A percentile compares a stretch with the other conserved stretches of the same genome.
Conservation (phyloP, 2,888 invertebrate species). For the Pollenia labialis region DNA sequence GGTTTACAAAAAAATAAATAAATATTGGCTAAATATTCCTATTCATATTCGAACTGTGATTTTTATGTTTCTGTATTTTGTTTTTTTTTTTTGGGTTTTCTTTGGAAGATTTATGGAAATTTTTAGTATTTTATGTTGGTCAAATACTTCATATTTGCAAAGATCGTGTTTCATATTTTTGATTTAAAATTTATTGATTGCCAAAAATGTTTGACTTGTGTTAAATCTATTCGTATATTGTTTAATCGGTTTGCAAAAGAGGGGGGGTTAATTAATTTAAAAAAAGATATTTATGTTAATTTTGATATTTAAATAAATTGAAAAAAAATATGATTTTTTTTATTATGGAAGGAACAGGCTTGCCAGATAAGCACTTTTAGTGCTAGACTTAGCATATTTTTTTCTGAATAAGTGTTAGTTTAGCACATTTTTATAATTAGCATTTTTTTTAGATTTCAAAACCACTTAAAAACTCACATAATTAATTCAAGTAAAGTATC, state of each 20-base stretch:
- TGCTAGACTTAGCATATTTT: no score
- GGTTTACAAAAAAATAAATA: background rate
- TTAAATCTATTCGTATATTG: slow-evolving; percentile 43
- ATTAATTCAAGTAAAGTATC: no score
- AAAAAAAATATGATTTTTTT: no score
- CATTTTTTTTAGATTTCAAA: no score
- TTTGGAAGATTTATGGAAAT: slow-evolving; percentile 58
- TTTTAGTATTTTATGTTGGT: slow-evolving; percentile 55
- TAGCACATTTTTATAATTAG: no score
- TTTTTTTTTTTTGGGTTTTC: background rate
- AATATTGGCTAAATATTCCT: slow-evolving; percentile 29
- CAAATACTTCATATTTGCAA: slow-evolving; percentile 40
- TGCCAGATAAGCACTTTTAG: no score
- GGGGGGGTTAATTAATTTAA: background rate
- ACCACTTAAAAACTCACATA: no score
- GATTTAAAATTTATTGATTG: slow-evolving; percentile 67
- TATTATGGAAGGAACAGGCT: no score
- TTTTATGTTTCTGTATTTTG: background rate
- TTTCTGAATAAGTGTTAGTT: no score
- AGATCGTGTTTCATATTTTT: slow-evolving; percentile 28
- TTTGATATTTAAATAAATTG: slow-evolving; percentile 9
- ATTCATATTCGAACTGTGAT: background rate
- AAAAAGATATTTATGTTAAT: slow-evolving; percentile 7
- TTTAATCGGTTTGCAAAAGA: slow-evolving; percentile 44
- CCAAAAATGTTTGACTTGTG: slow-evolving; percentile 59